Evolutionary conservation across 2,888 invertebrate genomes (phyloP).

Genomic region (Chalcis sispes): DNA sequence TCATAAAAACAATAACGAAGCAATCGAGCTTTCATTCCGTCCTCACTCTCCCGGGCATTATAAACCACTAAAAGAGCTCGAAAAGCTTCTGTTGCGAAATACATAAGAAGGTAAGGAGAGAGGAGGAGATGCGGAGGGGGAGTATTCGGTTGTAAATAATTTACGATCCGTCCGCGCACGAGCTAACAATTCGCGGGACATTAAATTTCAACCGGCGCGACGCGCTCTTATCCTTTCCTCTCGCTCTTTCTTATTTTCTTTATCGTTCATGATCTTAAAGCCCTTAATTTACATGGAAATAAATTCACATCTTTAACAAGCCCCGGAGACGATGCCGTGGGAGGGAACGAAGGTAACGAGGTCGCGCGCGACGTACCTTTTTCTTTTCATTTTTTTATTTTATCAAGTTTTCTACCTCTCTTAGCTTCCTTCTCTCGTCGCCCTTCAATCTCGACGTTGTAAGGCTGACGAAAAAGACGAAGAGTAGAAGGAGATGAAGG

Average conservation of each 20-base stretch:
- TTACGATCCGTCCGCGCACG: constrained; percentile 22
- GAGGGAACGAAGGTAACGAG: constrained; percentile 22
- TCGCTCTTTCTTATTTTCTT: too few relatives aligned
- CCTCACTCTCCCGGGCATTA: not conserved
- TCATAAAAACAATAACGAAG: constrained; percentile 4
- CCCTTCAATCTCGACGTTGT: constrained; percentile 1
- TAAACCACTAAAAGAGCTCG: not conserved
- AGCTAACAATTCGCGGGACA: constrained; percentile 16
- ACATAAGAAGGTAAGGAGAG: too few relatives aligned
- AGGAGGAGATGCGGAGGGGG: not conserved
- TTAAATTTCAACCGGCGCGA: constrained; percentile 28
- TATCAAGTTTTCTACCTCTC: constrained; percentile 20
- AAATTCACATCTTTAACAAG: constrained; percentile 50
- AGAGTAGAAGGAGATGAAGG: not conserved
- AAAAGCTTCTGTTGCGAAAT: not conserved
- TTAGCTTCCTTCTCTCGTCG: not conserved
- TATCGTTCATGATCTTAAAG: constrained; percentile 46
- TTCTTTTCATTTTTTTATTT: constrained; percentile 10
- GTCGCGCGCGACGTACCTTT: constrained; percentile 10
- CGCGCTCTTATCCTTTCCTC: not conserved
- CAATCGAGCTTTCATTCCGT: constrained; percentile 6
- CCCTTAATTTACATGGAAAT: constrained; percentile 52
- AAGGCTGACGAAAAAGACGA: not conserved
- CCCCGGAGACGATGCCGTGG: not conserved
- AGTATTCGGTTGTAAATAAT: constrained; percentile 43